Conservation (phyloP, 2,888 invertebrate genomes). For the Agonopterix heracliana region DNA sequence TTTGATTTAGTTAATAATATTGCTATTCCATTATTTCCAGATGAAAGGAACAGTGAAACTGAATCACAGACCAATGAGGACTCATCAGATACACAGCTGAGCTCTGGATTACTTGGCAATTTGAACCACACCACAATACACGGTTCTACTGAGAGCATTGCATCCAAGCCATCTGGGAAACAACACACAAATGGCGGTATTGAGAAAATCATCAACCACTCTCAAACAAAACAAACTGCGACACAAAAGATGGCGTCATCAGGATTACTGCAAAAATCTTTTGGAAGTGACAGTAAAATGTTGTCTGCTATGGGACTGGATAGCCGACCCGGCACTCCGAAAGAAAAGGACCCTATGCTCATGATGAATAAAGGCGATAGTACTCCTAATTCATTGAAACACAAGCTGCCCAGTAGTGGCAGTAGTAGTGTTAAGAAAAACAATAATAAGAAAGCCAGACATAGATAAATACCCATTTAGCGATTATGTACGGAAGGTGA, state of each 20-base stretch:
- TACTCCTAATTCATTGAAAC: conserved; percentile 67
- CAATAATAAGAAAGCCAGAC: conserved; percentile 88
- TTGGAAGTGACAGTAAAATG: conserved; percentile 60
- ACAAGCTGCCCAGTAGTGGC: conserved; percentile 61
- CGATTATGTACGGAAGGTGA: no score
- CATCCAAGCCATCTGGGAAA: conserved; percentile 68
- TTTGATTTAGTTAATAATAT: neutral
- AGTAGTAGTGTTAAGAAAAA: conserved; percentile 80
- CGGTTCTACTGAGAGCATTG: conserved; percentile 67
- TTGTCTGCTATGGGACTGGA: conserved; percentile 57
- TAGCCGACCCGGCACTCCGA: conserved; percentile 66
- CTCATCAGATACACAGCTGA: conserved; percentile 81
- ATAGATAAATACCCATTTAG: conserved; percentile 75
- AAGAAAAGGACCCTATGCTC: conserved; percentile 59
- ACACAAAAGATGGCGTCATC: conserved; percentile 62
- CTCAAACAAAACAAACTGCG: conserved; percentile 54
- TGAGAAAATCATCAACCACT: conserved; percentile 56
- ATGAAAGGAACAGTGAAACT: conserved; percentile 90
- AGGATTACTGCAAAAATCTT: conserved; percentile 59
- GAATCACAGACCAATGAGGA: conserved; percentile 90
- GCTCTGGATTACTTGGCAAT: conserved; percentile 55
- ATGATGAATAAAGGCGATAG: conserved; percentile 52
- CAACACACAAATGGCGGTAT: conserved; percentile 66
- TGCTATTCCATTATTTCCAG: conserved; percentile 54
- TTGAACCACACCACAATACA: conserved; percentile 69